Evolutionary conservation across 2,113 vertebrate genomes (phyloP).

Genomic region (Vidua macroura): DNA sequence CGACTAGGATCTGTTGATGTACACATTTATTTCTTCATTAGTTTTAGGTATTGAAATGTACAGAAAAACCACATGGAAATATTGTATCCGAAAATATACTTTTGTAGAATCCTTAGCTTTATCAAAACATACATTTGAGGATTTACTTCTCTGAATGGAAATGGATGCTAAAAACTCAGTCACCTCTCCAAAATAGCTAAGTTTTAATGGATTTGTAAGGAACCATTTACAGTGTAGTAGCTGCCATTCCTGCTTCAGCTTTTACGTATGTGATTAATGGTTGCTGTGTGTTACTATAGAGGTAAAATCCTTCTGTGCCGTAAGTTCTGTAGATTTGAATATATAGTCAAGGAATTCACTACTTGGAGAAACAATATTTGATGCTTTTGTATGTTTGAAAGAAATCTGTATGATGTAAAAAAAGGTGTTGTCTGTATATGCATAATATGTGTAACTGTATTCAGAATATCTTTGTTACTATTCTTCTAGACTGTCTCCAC

Average conservation of each 20-base stretch:
- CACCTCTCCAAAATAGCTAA: not conserved
- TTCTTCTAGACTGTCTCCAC: not conserved
- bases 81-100: not conserved
- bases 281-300: not conserved
- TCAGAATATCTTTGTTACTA: not conserved
- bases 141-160: not conserved
- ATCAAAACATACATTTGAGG: not conserved
- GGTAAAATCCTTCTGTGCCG: not conserved
- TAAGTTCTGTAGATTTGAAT: not conserved
- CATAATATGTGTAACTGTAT: rapidly evolving
- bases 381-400: not conserved
- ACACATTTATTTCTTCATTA: not conserved
- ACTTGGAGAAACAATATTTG: not conserved
- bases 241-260: not conserved
- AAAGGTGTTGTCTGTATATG: not conserved
- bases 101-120: not conserved
- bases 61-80: not conserved
- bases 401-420: not conserved
- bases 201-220: not conserved
- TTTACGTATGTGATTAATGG: not conserved
- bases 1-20: not conserved
- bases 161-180: not conserved
- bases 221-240: not conserved
- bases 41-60: not conserved
- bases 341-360: not conserved